Percentiles rank a stretch among this genome's conserved stretches.
These are phyloP conservation scores for Caenorhabditis inopinata DNA, from an alignment of 1,140 invertebrate genomes.

Conservation along the genomic window DNA sequence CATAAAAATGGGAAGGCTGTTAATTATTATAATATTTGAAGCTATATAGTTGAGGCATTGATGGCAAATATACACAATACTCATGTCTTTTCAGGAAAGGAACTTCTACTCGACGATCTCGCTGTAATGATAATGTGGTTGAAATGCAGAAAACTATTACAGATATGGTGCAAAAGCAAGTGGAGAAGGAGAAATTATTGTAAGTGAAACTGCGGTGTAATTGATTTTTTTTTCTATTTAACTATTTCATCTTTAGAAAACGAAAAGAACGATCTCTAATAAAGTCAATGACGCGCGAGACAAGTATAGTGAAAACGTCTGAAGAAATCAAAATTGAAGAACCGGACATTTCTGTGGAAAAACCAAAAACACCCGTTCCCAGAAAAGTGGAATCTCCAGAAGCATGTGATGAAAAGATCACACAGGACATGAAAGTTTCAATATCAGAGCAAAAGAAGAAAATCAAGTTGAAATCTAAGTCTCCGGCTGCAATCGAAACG, in stretches of 20 bases:
- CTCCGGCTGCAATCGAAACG: no score
- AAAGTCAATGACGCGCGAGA: not conserved
- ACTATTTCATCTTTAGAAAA: conserved; percentile 16
- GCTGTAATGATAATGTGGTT: not conserved
- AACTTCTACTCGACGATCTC: not conserved
- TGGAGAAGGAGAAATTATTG: conserved; percentile 22
- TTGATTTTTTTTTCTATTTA: not conserved
- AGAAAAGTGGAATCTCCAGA: no score
- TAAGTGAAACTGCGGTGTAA: not conserved
- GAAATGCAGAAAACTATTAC: conserved; percentile 14
- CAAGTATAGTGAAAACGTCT: not conserved
- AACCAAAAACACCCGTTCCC: no score
- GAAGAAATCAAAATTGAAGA: not conserved
- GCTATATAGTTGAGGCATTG: no score
- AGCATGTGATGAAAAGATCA: no score
- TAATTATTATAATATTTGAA: no score
- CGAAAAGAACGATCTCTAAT: conserved; percentile 8
- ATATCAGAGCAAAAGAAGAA: no score
- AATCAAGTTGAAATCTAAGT: no score
- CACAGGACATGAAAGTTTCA: no score
- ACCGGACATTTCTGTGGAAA: not conserved
- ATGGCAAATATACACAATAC: not conserved
- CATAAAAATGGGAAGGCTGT: not conserved
- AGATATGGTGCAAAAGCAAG: conserved; percentile 8
- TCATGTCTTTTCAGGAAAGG: not conserved